Evolutionary conservation across 92 coral and sea anemone species (phyloP).

Genomic region (Zoanthus sansibaricus): DNA sequence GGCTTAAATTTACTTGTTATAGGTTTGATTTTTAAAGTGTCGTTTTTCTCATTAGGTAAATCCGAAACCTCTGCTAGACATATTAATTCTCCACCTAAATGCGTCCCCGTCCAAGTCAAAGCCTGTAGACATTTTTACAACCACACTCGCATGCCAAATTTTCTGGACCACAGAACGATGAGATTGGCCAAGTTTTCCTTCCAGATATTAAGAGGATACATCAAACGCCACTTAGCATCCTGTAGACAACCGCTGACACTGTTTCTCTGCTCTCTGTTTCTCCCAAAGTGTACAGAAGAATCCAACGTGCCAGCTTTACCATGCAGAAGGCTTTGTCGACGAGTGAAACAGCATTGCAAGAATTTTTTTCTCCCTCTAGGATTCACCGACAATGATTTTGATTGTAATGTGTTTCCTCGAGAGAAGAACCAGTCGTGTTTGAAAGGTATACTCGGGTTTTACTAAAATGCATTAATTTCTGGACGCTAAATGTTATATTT

Average conservation of each 20-base stretch:
- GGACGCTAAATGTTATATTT: too few relatives aligned
- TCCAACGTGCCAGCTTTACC: background rate
- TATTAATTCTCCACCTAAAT: background rate
- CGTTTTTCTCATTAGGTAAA: background rate
- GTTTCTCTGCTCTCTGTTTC: conserved; percentile 17
- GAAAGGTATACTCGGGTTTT: background rate
- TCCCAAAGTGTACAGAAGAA: conserved; percentile 14
- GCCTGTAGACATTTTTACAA: conserved; percentile 12
- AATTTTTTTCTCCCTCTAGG: background rate
- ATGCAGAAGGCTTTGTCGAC: conserved; percentile 36
- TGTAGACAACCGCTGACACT: conserved; percentile 5
- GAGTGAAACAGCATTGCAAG: conserved; percentile 10
- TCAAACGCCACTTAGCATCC: background rate
- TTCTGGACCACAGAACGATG: conserved; percentile 10
- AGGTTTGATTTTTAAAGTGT: background rate
- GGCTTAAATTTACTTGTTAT: too few relatives aligned
- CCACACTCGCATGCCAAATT: conserved; percentile 29
- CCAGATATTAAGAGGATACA: background rate
- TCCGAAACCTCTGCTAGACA: background rate
- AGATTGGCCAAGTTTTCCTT: conserved; percentile 3
- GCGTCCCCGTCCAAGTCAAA: background rate
- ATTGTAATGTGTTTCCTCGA: conserved; percentile 25
- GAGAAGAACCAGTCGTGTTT: conserved; percentile 2
- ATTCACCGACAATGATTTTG: background rate
- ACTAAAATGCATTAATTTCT: too few relatives aligned